Conservation (phyloP, 1,140 invertebrate genomes). For the Amyelois transitella region DNA sequence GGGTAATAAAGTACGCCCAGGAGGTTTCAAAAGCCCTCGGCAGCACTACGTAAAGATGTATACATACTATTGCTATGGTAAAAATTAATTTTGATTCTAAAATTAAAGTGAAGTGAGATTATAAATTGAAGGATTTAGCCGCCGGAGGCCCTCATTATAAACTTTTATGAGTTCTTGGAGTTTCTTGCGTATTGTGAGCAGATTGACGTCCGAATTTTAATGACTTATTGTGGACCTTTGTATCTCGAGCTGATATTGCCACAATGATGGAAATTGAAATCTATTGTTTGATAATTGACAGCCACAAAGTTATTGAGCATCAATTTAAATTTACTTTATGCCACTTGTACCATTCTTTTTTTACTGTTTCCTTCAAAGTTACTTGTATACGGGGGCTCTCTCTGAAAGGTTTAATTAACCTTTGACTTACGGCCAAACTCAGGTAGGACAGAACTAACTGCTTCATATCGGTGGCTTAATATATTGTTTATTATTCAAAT, state of each 20-base stretch:
- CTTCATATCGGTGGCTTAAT: slow-evolving; percentile 29
- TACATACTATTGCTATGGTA: not conserved
- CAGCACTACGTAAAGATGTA: not conserved
- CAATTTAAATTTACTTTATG: too few relatives aligned
- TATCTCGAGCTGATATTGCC: not conserved
- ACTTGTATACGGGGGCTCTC: too few relatives aligned
- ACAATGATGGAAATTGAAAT: not conserved
- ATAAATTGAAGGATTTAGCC: slow-evolving; percentile 26
- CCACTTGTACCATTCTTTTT: too few relatives aligned
- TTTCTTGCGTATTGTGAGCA: slow-evolving; percentile 21
- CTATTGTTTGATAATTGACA: not conserved
- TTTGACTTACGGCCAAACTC: too few relatives aligned
- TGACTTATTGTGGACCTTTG: slow-evolving; percentile 26
- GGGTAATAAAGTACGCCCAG: not conserved
- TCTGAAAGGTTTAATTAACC: too few relatives aligned
- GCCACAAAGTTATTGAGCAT: not conserved
- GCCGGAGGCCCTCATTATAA: slow-evolving; percentile 31
- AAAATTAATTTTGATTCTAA: slow-evolving; percentile 1
- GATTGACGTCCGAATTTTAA: slow-evolving; percentile 34
- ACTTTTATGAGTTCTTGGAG: slow-evolving; percentile 35
- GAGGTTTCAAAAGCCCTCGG: not conserved
- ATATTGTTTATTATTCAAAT: slow-evolving; percentile 37
- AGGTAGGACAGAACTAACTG: too few relatives aligned
- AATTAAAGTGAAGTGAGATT: slow-evolving; percentile 16
- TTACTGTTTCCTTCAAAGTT: too few relatives aligned